These are phyloP conservation scores for Cephonodes hylas DNA, from an alignment of 2,888 invertebrate species.

Conservation along the genomic window DNA sequence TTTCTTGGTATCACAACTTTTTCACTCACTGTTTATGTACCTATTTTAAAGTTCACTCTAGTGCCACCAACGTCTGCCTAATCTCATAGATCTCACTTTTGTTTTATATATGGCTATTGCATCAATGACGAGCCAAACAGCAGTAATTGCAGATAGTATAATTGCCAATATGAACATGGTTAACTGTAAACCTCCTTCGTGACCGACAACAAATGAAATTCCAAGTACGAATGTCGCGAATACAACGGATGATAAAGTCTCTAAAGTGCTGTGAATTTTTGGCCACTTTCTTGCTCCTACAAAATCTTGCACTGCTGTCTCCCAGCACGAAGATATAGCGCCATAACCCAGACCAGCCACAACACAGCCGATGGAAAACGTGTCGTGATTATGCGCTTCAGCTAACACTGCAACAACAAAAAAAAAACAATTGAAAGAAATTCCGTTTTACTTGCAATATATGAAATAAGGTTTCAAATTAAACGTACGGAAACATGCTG, in stretches of 20 bases:
- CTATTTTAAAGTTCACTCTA: constrained; percentile 15
- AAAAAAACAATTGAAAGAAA: constrained; percentile 7
- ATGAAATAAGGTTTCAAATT: no score
- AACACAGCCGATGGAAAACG: constrained; percentile 73
- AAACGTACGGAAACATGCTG: constrained; percentile 63
- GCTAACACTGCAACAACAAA: constrained; percentile 60
- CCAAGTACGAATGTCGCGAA: constrained; percentile 55
- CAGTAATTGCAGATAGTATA: constrained; percentile 47
- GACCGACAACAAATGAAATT: constrained; percentile 48
- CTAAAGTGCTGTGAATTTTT: constrained; percentile 70
- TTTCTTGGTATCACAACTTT: constrained; percentile 26
- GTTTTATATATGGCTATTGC: constrained; percentile 50
- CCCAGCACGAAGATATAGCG: constrained; percentile 71
- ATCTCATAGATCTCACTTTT: constrained; percentile 50
- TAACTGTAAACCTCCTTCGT: constrained; percentile 53
- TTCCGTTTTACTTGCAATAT: not conserved
- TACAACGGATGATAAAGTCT: constrained; percentile 63
- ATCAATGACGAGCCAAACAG: constrained; percentile 59
- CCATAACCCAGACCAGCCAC: constrained; percentile 77
- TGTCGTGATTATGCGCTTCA: constrained; percentile 63
- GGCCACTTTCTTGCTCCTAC: constrained; percentile 75
- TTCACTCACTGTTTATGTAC: constrained; percentile 14
- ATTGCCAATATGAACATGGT: constrained; percentile 58
- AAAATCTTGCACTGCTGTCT: constrained; percentile 68
- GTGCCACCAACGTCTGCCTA: constrained; percentile 39